These are phyloP conservation scores for Temnothorax rugatulus DNA, from an alignment of 2,888 invertebrate genomes.

Conservation along the genomic window DNA sequence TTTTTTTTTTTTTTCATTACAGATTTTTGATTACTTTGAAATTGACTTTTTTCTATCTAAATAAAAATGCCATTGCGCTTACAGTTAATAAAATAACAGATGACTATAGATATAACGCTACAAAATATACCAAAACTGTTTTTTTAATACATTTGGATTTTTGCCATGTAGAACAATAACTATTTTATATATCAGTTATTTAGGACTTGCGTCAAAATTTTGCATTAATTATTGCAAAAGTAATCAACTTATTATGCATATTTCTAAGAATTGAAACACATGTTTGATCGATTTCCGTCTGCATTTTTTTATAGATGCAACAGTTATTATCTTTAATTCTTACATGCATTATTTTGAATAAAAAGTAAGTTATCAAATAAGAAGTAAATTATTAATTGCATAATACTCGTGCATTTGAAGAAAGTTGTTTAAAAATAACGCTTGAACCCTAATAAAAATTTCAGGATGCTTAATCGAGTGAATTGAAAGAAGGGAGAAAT, in stretches of 20 bases:
- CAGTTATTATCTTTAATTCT: neutral
- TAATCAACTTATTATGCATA: neutral
- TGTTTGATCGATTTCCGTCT: neutral
- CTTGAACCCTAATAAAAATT: neutral
- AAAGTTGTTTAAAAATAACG: neutral
- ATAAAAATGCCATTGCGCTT: neutral
- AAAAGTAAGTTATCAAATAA: constrained; percentile 3
- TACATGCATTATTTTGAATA: neutral
- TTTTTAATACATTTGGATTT: neutral
- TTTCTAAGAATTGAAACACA: constrained; percentile 6
- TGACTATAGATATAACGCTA: neutral
- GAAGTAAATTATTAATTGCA: constrained; percentile 3
- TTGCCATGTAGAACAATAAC: neutral
- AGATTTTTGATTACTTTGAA: neutral
- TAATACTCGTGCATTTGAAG: neutral
- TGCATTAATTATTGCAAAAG: neutral
- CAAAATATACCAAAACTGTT: neutral
- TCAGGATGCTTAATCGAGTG: neutral
- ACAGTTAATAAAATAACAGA: neutral
- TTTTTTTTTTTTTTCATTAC: neutral
- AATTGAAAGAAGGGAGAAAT: neutral
- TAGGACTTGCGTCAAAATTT: constrained; percentile 8
- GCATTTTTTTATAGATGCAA: neutral
- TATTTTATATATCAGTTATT: neutral
- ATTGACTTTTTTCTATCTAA: neutral